phyloP scores from a whole-genome alignment of 2,113 vertebrate species.

The Uropsilus gracilis region DNA sequence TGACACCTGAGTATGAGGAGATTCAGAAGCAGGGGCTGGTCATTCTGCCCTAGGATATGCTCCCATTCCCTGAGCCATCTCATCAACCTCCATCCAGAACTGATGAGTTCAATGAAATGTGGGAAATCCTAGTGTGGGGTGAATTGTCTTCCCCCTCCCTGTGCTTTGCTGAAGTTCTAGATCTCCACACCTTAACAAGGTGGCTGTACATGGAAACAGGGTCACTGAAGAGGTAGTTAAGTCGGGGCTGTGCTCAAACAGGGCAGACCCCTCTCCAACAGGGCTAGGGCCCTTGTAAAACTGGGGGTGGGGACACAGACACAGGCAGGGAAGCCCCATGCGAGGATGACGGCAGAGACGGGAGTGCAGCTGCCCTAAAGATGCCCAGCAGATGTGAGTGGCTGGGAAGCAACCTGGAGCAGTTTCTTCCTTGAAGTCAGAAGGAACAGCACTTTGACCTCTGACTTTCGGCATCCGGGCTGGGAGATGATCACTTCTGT shows the following conservation, averaged over 20 bases:
- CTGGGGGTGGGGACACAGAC: not conserved
- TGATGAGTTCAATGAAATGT: not conserved
- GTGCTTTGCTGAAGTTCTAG: not conserved
- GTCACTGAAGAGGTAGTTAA: not conserved
- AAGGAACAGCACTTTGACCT: not conserved
- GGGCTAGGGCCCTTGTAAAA: not conserved
- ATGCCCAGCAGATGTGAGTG: not conserved
- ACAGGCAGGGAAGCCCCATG: rapidly evolving
- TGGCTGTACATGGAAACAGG: not conserved
- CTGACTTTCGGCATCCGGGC: not conserved
- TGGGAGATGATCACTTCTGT: not conserved
- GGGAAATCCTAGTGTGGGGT: not conserved
- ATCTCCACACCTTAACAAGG: not conserved
- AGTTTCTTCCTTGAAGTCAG: rapidly evolving
- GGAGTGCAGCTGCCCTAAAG: rapidly evolving
- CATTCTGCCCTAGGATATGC: not conserved
- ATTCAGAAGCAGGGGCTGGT: not conserved
- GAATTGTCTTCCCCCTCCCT: no score
- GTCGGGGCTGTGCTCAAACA: not conserved
- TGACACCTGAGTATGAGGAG: not conserved
- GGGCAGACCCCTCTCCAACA: not conserved
- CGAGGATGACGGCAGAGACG: not conserved
- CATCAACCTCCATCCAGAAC: not conserved
- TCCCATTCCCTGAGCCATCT: not conserved
- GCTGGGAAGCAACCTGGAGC: rapidly evolving